These are phyloP conservation scores for Zingel zingel DNA, from an alignment of 2,113 vertebrate genomes.

Conservation along the genomic window DNA sequence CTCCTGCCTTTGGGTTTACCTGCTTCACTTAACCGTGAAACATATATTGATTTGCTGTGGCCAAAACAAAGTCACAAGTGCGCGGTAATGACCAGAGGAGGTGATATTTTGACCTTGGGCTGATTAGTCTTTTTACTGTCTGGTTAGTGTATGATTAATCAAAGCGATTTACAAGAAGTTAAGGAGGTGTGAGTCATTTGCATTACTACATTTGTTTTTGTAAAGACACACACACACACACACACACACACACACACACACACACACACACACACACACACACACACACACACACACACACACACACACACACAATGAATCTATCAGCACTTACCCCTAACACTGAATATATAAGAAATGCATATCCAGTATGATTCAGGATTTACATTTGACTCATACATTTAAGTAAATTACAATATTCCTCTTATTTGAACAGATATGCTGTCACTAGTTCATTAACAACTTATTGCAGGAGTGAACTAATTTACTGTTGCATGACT, in stretches of 20 bases:
- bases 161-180: conserved; percentile 58
- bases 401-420: neutral
- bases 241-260: neutral
- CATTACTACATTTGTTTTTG: conserved; percentile 23
- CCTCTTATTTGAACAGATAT: neutral
- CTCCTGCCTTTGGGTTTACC: no score
- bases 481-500: neutral
- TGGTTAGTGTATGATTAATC: conserved; percentile 79
- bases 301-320: neutral
- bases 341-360: neutral
- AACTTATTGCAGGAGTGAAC: neutral
- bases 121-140: conserved; percentile 71
- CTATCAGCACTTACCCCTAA: neutral
- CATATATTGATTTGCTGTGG: conserved; percentile 49
- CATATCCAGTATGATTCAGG: neutral
- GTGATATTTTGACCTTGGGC: conserved; percentile 66
- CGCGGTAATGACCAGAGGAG: conserved; percentile 79
- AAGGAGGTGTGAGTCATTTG: conserved; percentile 33
- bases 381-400: conserved; percentile 1
- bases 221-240: neutral
- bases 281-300: no score
- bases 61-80: conserved; percentile 76
- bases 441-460: neutral
- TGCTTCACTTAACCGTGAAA: no score
- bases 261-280: no score